A percentile compares a stretch with the other conserved stretches of the same genome.
phyloP scores from a whole-genome alignment of 1,140 invertebrate species.

The Temnothorax curvispinosus region DNA sequence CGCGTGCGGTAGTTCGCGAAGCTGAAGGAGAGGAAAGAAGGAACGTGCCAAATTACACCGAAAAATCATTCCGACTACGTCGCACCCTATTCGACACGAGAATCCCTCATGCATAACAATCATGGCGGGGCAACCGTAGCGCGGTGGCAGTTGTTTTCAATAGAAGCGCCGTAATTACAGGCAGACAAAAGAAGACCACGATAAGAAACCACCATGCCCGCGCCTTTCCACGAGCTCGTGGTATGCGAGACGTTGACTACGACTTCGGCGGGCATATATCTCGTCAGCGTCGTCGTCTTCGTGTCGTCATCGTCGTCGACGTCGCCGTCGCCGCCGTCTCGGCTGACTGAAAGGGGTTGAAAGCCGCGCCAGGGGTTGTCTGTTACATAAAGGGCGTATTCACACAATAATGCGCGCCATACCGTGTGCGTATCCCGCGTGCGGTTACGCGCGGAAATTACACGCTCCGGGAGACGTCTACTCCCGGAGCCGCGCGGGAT shows the following conservation, averaged over 20 bases:
- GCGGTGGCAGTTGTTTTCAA: slow-evolving; percentile 68
- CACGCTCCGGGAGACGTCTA: slow-evolving; percentile 44
- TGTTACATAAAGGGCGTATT: slow-evolving; percentile 68
- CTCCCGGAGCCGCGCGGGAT: slow-evolving; percentile 31
- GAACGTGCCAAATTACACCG: slow-evolving; percentile 16
- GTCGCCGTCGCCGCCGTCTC: slow-evolving; percentile 44
- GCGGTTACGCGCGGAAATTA: slow-evolving; percentile 57
- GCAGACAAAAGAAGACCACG: slow-evolving; percentile 72
- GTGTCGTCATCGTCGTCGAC: neutral
- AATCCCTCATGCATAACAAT: slow-evolving; percentile 70
- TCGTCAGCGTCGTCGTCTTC: slow-evolving; percentile 20
- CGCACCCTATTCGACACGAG: slow-evolving; percentile 49
- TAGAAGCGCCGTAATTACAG: slow-evolving; percentile 72
- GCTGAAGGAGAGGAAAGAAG: neutral
- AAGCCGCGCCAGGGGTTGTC: slow-evolving; percentile 51
- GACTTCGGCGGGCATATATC: slow-evolving; percentile 38
- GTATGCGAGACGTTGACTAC: slow-evolving; percentile 62
- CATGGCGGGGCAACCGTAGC: slow-evolving; percentile 8
- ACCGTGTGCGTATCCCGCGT: slow-evolving; percentile 47
- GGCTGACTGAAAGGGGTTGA: slow-evolving; percentile 66
- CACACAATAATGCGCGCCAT: slow-evolving; percentile 65
- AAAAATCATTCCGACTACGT: slow-evolving; percentile 46
- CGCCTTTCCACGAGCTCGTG: slow-evolving; percentile 30
- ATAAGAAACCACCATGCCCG: slow-evolving; percentile 23
- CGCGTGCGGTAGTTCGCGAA: neutral